Percentiles rank a stretch among this genome's conserved stretches.
Evolutionary conservation across 2,888 invertebrate species (phyloP).

Genomic region (Mesorhabditis belari): DNA sequence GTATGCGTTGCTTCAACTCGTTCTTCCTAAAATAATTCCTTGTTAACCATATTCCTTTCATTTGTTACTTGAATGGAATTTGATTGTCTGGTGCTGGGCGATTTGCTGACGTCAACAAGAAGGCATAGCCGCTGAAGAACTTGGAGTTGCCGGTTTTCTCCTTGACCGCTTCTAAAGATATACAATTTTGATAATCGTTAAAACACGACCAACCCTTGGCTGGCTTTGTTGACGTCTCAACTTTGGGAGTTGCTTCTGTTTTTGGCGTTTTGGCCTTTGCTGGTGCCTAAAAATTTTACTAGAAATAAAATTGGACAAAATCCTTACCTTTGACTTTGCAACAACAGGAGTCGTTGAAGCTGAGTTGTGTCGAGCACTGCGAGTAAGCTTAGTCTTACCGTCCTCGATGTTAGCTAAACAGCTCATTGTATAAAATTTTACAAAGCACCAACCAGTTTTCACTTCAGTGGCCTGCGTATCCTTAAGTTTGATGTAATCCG

Average conservation of each 20-base stretch:
- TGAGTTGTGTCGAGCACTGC: not conserved
- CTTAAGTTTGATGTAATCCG: constrained; percentile 25
- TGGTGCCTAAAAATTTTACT: no score
- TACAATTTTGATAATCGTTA: not conserved
- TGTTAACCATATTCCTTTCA: not conserved
- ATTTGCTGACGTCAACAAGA: constrained; percentile 50
- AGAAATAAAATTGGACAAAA: no score
- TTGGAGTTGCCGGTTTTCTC: not conserved
- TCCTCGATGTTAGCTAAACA: not conserved
- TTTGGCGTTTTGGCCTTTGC: constrained; percentile 5
- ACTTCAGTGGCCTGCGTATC: constrained; percentile 16
- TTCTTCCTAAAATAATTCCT: constrained; percentile 40
- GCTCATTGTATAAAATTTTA: not conserved
- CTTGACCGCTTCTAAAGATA: not conserved
- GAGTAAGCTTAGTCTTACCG: not conserved
- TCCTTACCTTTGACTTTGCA: no score
- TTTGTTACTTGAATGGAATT: not conserved
- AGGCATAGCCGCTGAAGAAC: constrained; percentile 18
- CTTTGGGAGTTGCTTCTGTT: not conserved
- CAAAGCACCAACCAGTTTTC: constrained; percentile 6
- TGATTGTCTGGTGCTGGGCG: constrained; percentile 8
- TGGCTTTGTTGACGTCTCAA: not conserved
- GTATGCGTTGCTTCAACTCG: constrained; percentile 34
- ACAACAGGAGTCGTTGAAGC: not conserved
- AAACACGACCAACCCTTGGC: no score